Evolutionary conservation across 1,140 invertebrate species (phyloP).

Genomic region (Ceratitis capitata): DNA sequence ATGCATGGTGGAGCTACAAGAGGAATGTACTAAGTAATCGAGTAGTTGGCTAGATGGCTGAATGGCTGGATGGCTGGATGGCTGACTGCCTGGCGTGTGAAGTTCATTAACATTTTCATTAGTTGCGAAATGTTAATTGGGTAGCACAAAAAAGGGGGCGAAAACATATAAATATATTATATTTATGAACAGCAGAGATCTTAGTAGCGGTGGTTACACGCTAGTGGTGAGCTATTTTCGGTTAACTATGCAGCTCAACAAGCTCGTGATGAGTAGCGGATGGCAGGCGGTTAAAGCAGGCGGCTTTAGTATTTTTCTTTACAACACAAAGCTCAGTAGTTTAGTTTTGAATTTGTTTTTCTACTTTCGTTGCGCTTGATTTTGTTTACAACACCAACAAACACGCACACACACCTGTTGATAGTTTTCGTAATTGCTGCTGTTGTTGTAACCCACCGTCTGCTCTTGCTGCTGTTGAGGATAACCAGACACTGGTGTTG

Average conservation of each 20-base stretch:
- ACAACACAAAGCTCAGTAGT: background rate
- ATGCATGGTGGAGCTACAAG: too few relatives aligned
- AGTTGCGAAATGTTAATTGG: slow-evolving; percentile 55
- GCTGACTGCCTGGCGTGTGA: slow-evolving; percentile 11
- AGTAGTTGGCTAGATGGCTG: too few relatives aligned
- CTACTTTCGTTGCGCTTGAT: background rate
- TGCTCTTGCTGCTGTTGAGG: slow-evolving; percentile 6
- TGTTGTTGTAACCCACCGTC: slow-evolving; percentile 41
- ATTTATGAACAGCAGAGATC: slow-evolving; percentile 43
- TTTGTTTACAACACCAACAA: slow-evolving; percentile 30
- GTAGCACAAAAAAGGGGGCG: slow-evolving; percentile 31
- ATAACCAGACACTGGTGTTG: slow-evolving; percentile 41
- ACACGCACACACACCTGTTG: slow-evolving; percentile 55
- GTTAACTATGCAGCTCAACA: background rate
- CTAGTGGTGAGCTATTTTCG: background rate
- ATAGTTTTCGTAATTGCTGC: slow-evolving; percentile 31
- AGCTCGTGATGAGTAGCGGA: background rate
- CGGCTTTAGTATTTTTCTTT: background rate
- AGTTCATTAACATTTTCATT: slow-evolving; percentile 53
- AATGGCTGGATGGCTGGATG: background rate
- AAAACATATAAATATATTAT: slow-evolving; percentile 53
- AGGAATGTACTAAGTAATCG: background rate
- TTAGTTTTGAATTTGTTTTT: background rate
- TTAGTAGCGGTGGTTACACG: background rate
- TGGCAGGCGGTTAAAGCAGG: background rate